Percentiles rank a stretch among this genome's conserved stretches.
These are phyloP conservation scores for Diuraphis noxia DNA, from an alignment of 1,140 invertebrate genomes.

Conservation along the genomic window DNA sequence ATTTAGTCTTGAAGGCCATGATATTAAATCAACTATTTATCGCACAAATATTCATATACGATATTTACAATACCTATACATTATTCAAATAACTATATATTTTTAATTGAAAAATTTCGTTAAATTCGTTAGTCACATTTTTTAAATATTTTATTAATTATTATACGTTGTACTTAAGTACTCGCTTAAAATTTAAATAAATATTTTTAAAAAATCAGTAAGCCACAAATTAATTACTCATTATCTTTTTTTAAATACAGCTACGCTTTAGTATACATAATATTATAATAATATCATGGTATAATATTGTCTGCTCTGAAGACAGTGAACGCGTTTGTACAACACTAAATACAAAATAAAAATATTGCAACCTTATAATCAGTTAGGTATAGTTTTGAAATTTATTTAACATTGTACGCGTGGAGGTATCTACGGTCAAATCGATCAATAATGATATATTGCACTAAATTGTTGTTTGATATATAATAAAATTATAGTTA, in stretches of 20 bases:
- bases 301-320: neutral
- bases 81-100: neutral
- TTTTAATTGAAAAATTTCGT: neutral
- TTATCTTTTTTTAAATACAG: neutral
- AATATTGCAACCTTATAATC: neutral
- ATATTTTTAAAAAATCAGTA: neutral
- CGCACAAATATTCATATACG: neutral
- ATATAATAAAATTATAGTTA: neutral
- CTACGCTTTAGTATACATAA: neutral
- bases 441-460: neutral
- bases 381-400: neutral
- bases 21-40: neutral
- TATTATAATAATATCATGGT: too few species aligned
- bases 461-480: neutral
- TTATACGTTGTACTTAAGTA: neutral
- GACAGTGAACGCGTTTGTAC: neutral
- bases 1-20: neutral
- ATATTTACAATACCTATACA: too few species aligned
- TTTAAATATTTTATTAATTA: neutral
- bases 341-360: neutral
- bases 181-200: neutral
- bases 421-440: neutral
- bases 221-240: neutral
- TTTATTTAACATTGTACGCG: neutral
- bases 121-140: neutral